Evolutionary conservation across 1,140 invertebrate genomes (phyloP), one percentile per base, ranked within the genome.

Genomic region (Rhopalosiphum padi): DNA sequence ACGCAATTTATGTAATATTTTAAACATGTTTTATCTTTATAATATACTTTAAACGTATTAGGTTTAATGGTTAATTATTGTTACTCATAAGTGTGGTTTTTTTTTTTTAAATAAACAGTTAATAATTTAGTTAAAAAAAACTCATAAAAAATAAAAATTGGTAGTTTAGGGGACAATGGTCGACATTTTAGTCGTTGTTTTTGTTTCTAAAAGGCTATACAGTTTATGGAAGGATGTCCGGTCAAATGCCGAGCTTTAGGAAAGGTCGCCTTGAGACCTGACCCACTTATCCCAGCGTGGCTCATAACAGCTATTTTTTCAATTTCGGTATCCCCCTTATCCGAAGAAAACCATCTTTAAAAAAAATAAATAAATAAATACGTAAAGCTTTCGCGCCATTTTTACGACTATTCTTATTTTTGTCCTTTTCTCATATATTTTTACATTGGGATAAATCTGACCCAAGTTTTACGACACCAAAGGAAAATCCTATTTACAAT

Each of bases 251-350:
- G 91, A 86, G 82, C 77, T 93, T 83, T 85, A n/a, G 91, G 91
- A 93, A 93, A 93, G 91, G 91, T 93, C 91, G 91, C 35, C 77
- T 86, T 85, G 48, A 93, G 91, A 93, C 91, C 82, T 93, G 77
- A 93, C 91, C 91, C 89, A 90, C 37, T 90, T 90, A 90, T 90
- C 89, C 89, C 25, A 83, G 46, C 25, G 77, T 83, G 68, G 82
- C 82, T 93, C 91, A 93, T 93, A 93, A 93, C 91, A 93, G 91
- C 77, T 93, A 86, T 85, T 93, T 93, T 93, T 93, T 93, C 91
- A 93, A 86, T 93, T 86, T 93, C 77, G 46, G 46, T 25, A 9
- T 85, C 82, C 91, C 48, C 77, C 91, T 85, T 93, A 93, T 93
- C 82, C 91, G 22, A 51, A 53, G 22, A 25, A 86, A 86, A 85